Conservation (phyloP, 2,888 invertebrate genomes). For the Ormyrus nitidulus region DNA sequence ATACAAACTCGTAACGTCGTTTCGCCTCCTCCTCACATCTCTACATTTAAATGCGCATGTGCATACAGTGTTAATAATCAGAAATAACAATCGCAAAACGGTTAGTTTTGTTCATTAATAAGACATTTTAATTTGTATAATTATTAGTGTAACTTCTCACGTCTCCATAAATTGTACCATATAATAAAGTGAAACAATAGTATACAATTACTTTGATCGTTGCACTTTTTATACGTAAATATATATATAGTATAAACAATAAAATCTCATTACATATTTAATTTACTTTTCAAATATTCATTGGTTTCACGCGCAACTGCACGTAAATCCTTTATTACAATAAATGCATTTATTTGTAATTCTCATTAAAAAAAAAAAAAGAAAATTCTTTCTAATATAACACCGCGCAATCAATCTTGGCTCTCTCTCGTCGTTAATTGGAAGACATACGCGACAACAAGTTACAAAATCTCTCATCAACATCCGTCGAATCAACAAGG, state of each 20-base stretch:
- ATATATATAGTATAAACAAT: slow-evolving; percentile 51
- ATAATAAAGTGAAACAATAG: slow-evolving; percentile 53
- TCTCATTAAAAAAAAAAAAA: slow-evolving; percentile 38
- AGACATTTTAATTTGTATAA: slow-evolving; percentile 47
- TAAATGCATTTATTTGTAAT: slow-evolving; percentile 39
- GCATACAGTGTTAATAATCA: slow-evolving; percentile 58
- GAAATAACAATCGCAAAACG: slow-evolving; percentile 59
- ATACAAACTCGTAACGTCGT: slow-evolving; percentile 57
- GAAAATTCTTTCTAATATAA: slow-evolving; percentile 11
- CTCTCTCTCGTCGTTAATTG: slow-evolving; percentile 26
- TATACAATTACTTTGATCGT: slow-evolving; percentile 50
- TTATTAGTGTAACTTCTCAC: slow-evolving; percentile 56
- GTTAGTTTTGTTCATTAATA: slow-evolving; percentile 58
- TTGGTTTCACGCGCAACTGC: background rate
- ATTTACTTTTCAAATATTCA: slow-evolving; percentile 19
- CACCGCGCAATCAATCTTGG: background rate
- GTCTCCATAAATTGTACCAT: slow-evolving; percentile 54
- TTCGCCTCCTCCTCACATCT: slow-evolving; percentile 47
- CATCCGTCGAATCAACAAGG: slow-evolving; percentile 31
- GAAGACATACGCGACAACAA: slow-evolving; percentile 54
- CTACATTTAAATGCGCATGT: slow-evolving; percentile 54
- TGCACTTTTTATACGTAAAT: slow-evolving; percentile 53
- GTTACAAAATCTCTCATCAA: slow-evolving; percentile 35
- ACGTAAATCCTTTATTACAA: slow-evolving; percentile 7
- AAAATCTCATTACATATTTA: slow-evolving; percentile 40